These are phyloP conservation scores for Dasyornis broadbenti DNA, from an alignment of 2,113 vertebrate species.

Conservation along the genomic window DNA sequence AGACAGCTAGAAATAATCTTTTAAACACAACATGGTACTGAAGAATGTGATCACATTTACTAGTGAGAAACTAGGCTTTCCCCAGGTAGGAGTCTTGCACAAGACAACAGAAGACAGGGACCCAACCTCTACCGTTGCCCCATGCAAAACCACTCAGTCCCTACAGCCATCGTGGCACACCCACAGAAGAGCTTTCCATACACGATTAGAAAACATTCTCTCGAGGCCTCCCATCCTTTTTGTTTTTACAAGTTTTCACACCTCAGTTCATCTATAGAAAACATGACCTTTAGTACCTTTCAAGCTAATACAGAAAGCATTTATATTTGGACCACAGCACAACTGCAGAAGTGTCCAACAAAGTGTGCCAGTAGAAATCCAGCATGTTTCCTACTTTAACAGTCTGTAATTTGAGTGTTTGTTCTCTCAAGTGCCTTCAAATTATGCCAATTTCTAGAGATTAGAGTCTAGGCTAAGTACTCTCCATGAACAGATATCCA, in stretches of 20 bases:
- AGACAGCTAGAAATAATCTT: neutral
- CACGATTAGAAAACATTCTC: neutral
- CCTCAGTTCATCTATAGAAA: neutral
- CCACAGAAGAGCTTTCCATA: neutral
- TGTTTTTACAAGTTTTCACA: neutral
- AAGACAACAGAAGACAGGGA: neutral
- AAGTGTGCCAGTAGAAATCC: neutral
- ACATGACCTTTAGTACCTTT: neutral
- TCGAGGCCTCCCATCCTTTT: neutral
- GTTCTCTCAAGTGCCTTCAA: conserved; percentile 32
- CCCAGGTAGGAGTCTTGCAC: neutral
- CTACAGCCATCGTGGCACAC: accelerated
- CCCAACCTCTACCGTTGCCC: neutral
- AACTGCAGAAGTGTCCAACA: neutral
- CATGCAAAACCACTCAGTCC: neutral
- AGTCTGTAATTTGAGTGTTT: conserved; percentile 43
- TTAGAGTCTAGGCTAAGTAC: conserved; percentile 13
- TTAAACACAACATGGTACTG: neutral
- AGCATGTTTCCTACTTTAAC: conserved; percentile 44
- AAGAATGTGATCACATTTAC: neutral
- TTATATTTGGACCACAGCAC: neutral
- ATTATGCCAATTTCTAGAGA: conserved; percentile 47
- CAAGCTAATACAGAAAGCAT: neutral
- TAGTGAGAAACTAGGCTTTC: neutral
- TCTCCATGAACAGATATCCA: conserved; percentile 4